phyloP scores from a whole-genome alignment of 2,888 invertebrate species.

The Griposia aprilina region DNA sequence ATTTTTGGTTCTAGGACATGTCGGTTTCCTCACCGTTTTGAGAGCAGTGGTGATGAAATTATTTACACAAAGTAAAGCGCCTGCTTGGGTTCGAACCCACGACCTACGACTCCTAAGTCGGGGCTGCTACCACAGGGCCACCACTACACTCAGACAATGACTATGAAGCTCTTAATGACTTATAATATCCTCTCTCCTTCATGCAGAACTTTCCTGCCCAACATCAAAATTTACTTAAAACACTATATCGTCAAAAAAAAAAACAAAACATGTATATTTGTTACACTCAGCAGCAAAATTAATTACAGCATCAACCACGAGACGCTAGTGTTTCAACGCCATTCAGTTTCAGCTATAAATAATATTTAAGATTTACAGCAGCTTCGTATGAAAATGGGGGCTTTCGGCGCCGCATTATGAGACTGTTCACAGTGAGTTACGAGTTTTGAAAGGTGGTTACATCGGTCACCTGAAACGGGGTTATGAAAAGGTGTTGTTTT shows the following conservation, averaged over 20 bases:
- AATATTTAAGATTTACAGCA: slow-evolving; percentile 63
- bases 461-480: slow-evolving; percentile 37
- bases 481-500: slow-evolving; percentile 16
- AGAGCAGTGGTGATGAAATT: no score
- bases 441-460: slow-evolving; percentile 14
- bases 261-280: not conserved
- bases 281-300: slow-evolving; percentile 11
- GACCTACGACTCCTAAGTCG: no score
- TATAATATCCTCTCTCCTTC: not conserved
- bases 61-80: no score
- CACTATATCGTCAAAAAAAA: not conserved
- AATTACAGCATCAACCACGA: slow-evolving; percentile 26
- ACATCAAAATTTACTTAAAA: not conserved
- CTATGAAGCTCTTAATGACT: no score
- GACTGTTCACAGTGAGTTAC: slow-evolving; percentile 36
- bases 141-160: no score
- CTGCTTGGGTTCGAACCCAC: no score
- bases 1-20: no score
- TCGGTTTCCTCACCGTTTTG: no score
- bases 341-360: slow-evolving; percentile 51
- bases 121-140: no score
- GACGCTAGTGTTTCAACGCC: slow-evolving; percentile 42
- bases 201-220: not conserved
- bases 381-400: slow-evolving; percentile 56
- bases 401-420: slow-evolving; percentile 36